phyloP scores from a whole-genome alignment of 2,113 vertebrate genomes.

The Polypterus bichir region DNA sequence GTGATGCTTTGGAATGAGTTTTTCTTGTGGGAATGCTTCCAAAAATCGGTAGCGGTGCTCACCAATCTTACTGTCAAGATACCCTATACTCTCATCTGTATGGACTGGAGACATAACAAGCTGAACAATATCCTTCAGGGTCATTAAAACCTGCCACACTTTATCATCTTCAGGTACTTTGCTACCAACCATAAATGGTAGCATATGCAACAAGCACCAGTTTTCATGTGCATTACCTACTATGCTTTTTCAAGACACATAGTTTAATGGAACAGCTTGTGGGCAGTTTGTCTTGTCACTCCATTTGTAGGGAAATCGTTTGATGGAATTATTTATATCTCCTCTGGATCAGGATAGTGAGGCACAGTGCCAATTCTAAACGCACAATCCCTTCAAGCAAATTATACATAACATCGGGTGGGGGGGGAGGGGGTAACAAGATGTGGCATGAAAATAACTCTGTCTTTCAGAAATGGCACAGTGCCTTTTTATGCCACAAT shows the following conservation, averaged over 20 bases:
- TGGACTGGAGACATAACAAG: conserved; percentile 12
- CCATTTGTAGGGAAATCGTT: conserved; percentile 17
- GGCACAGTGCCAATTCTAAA: conserved; percentile 10
- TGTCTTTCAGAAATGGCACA: conserved; percentile 14
- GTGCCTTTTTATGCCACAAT: conserved; percentile 14
- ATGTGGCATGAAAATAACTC: conserved; percentile 11
- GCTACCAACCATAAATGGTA: conserved; percentile 17
- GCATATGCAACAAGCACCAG: conserved; percentile 16
- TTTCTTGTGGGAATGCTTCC: conserved; percentile 12
- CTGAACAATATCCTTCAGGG: conserved; percentile 19
- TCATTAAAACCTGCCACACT: conserved; percentile 23
- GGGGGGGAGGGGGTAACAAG: conserved; percentile 14
- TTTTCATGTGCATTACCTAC: conserved; percentile 19
- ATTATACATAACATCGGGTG: conserved; percentile 16
- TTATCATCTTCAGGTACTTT: conserved; percentile 18
- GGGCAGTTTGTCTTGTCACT: conserved; percentile 17
- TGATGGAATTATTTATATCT: conserved; percentile 15
- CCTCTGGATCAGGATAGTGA: conserved; percentile 16
- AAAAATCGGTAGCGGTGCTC: conserved; percentile 18
- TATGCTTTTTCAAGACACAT: conserved; percentile 9
- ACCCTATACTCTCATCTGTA: conserved; percentile 15
- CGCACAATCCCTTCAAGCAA: conserved; percentile 19
- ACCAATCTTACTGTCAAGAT: conserved; percentile 20
- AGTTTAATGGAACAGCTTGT: conserved; percentile 12
- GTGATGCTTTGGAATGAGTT: conserved; percentile 20